Percentiles rank a stretch among this genome's conserved stretches.
These are phyloP conservation scores for Cavia porcellus DNA, from an alignment of 2,113 vertebrate genomes.

Conservation along the genomic window DNA sequence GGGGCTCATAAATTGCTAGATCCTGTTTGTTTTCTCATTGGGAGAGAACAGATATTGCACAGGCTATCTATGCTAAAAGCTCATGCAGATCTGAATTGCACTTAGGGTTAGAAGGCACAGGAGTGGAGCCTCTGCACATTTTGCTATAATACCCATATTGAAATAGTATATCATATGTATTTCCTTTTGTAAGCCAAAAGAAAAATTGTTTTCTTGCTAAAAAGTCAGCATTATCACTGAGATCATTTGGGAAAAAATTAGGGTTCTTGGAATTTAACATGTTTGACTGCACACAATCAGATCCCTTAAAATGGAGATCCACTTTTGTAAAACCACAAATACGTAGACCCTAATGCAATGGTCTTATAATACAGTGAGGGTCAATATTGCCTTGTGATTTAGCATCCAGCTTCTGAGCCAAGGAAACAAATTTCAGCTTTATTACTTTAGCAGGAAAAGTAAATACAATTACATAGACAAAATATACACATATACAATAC, in stretches of 20 bases:
- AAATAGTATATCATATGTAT: neutral
- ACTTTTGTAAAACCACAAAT: neutral
- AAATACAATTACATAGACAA: neutral
- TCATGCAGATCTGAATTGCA: accelerated
- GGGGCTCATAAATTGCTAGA: neutral
- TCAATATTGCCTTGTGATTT: neutral
- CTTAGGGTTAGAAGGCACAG: neutral
- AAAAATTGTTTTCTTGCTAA: neutral
- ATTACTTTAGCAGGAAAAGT: neutral
- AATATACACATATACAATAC: accelerated
- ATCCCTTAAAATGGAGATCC: neutral
- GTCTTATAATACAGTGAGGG: neutral
- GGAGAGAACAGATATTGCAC: neutral
- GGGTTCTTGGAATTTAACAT: neutral
- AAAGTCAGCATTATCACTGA: neutral
- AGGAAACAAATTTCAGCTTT: neutral
- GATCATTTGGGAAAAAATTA: neutral
- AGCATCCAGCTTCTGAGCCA: neutral
- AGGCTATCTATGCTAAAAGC: neutral
- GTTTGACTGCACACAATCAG: neutral
- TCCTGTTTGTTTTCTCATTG: neutral
- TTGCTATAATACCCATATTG: neutral
- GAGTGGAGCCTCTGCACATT: neutral
- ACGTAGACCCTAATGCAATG: neutral
- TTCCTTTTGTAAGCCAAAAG: no score